Percentiles rank a stretch among this genome's conserved stretches.
Conservation (phyloP, 2,888 invertebrate genomes). For the Archaeoteleia sp. region DNA sequence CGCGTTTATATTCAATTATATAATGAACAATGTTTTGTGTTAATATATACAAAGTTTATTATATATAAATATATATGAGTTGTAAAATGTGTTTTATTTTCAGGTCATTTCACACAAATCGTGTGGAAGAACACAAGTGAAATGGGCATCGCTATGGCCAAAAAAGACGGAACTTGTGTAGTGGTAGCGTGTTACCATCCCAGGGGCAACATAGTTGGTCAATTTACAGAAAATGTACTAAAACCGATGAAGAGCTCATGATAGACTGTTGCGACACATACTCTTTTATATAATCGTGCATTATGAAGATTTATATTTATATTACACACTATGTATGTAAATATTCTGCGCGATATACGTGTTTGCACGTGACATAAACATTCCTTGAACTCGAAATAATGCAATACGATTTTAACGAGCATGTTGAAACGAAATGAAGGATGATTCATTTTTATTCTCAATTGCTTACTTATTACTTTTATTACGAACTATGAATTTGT, state of each 20-base stretch:
- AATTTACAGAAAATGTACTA: conserved; percentile 75
- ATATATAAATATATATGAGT: no score
- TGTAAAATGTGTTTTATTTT: no score
- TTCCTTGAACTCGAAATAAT: no score
- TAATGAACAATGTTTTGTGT: no score
- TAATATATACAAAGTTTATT: no score
- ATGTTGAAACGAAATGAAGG: neutral
- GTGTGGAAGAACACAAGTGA: conserved; percentile 87
- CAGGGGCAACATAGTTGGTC: conserved; percentile 78
- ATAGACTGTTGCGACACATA: no score
- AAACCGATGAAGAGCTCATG: conserved; percentile 61
- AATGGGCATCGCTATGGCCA: conserved; percentile 85
- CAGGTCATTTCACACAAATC: conserved; percentile 81
- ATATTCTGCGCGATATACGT: conserved; percentile 57
- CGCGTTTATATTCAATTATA: no score
- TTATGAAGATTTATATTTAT: no score
- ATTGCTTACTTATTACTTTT: conserved; percentile 29
- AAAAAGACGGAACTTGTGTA: conserved; percentile 76
- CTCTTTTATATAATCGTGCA: no score
- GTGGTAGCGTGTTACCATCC: conserved; percentile 81
- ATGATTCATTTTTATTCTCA: conserved; percentile 10
- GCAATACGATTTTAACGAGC: conserved; percentile 29
- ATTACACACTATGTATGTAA: no score
- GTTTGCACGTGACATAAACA: conserved; percentile 64
- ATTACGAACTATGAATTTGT: conserved; percentile 13